Evolutionary conservation across 2,888 invertebrate genomes (phyloP).

Genomic region (Metellina segmentata): DNA sequence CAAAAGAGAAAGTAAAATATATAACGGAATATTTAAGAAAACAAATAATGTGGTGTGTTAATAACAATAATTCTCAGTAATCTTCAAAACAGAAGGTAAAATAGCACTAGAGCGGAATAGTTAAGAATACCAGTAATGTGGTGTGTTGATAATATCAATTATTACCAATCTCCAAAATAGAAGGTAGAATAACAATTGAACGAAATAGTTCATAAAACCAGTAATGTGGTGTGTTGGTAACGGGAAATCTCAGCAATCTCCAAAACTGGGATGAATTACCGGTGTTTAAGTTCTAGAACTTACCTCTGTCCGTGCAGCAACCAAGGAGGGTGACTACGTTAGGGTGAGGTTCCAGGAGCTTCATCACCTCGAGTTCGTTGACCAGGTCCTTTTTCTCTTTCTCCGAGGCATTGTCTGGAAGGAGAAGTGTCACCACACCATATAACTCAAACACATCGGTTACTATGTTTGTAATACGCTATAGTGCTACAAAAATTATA

Average conservation of each 20-base stretch:
- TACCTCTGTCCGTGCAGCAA: conserved; percentile 91
- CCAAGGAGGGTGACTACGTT: conserved; percentile 91
- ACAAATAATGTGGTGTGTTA: no score
- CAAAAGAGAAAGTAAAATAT: no score
- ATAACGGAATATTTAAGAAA: no score
- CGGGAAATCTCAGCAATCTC: no score
- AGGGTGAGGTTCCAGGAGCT: conserved; percentile 89
- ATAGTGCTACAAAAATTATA: no score
- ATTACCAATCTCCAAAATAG: not conserved
- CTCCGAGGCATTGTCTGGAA: conserved; percentile 86
- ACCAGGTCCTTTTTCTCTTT: conserved; percentile 89
- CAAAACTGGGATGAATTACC: not conserved
- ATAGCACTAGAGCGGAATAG: no score
- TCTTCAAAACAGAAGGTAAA: no score
- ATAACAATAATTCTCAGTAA: no score
- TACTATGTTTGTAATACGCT: no score
- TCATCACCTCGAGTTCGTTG: conserved; percentile 89
- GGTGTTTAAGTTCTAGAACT: conserved; percentile 44
- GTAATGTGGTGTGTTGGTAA: no score
- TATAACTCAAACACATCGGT: no score
- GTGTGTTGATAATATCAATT: not conserved
- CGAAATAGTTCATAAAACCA: not conserved
- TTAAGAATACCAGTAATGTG: no score
- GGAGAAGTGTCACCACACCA: not conserved
- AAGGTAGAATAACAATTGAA: not conserved